Percentiles rank a stretch among this genome's conserved stretches.
These are phyloP conservation scores for Diadema setosum DNA, from an alignment of 35 echinoderm and acorn worm species.

Conservation along the genomic window DNA sequence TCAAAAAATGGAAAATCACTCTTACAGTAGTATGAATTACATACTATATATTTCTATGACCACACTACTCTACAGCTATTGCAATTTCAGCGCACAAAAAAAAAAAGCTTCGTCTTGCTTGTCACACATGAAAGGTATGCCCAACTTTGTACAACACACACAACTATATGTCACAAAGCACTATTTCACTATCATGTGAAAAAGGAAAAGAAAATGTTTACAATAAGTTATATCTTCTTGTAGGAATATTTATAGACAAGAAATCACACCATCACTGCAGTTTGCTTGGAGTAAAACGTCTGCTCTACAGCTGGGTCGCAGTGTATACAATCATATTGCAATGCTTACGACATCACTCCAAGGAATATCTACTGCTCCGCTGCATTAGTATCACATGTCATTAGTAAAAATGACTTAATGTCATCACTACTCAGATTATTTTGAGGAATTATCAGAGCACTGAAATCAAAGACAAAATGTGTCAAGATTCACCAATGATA, in stretches of 20 bases:
- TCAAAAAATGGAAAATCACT: not conserved
- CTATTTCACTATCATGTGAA: not conserved
- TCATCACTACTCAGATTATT: not conserved
- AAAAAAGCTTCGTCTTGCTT: not conserved
- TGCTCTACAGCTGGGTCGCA: not conserved
- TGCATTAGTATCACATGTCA: not conserved
- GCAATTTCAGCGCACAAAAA: slow-evolving; percentile 12
- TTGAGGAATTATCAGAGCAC: too few species aligned
- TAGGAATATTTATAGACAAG: not conserved
- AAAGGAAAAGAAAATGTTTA: too few species aligned
- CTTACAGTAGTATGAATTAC: not conserved
- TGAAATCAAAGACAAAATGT: too few species aligned
- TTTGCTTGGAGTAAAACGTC: not conserved
- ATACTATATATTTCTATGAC: not conserved
- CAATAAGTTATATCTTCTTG: not conserved
- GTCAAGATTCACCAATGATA: too few species aligned
- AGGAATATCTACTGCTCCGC: not conserved
- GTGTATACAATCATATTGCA: not conserved
- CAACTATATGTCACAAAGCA: not conserved
- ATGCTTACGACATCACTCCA: not conserved
- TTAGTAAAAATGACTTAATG: not conserved
- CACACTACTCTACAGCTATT: not conserved
- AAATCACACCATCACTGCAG: not conserved
- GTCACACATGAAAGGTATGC: not conserved
- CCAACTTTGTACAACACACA: slow-evolving; percentile 5